Evolutionary conservation across 2,113 vertebrate genomes (phyloP), one percentile per base, ranked within the genome.

Genomic region (Galeopterus variegatus): DNA sequence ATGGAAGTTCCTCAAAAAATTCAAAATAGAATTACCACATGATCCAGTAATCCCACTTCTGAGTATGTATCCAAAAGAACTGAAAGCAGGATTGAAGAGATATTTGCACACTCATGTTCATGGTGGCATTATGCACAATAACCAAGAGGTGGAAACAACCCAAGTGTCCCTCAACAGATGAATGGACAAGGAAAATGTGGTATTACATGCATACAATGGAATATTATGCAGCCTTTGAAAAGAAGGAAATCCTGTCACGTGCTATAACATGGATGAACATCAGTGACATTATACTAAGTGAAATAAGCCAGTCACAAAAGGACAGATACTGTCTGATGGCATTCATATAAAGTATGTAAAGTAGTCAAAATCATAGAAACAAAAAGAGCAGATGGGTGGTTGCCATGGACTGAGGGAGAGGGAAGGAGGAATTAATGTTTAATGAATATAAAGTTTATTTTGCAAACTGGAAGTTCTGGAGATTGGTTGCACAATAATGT

Each of bases 21-120:
- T 84, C n/a, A 94, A 93, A 93, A 50, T 33, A 80, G 50, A 86
- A 84, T 80, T 79, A 24, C 31, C 21, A 8, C 62, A 15, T 79
- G 23, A 87, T 19, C 17, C 8, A 83, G 17, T 21, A 87, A 1
- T 87, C 26, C 58, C 21, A 23, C 17, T 31, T 90, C 17, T 17
- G 10, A 13, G 11, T 88, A n/a, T 88, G 31, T 58, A 48, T 11
- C 70, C 31, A 45, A 72, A 69, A 67, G 45, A 92, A 90, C 52
- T 94, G 36, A 80, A 24, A 95, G 52, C 60, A 86, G 70, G 26
- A 36, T 80, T 41, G 5, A 69, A 70, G 72, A 91, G 26, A 90
- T 18, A 73, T 41, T 72, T 62, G 31, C 24, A 85, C 15, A 28
- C 52, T 6, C 5, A 0, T 72, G 31, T 76, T 94, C 62, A 64